A percentile compares a stretch with the other conserved stretches of the same genome.
These are phyloP conservation scores for Electrophaes corylata DNA, from an alignment of 2,888 invertebrate species.

Conservation along the genomic window DNA sequence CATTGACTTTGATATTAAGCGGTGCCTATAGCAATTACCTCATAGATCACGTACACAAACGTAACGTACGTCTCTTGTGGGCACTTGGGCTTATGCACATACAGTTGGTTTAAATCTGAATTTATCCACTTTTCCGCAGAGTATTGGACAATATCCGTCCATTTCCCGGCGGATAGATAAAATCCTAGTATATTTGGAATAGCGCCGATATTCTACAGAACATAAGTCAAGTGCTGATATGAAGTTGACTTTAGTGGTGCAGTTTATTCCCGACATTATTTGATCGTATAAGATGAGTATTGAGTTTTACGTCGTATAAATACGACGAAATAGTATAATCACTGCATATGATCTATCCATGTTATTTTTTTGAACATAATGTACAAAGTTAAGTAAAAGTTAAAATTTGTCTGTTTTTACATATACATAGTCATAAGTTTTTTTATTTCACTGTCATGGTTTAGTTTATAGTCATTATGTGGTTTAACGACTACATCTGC, in stretches of 20 bases:
- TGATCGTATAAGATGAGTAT: background rate
- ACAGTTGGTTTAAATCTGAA: conserved; percentile 22
- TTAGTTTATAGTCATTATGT: too few species aligned
- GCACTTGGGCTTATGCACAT: background rate
- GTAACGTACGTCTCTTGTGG: background rate
- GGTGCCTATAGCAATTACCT: background rate
- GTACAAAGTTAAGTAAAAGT: too few species aligned
- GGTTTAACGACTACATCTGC: too few species aligned
- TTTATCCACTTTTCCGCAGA: conserved; percentile 17
- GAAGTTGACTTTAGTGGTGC: conserved; percentile 10
- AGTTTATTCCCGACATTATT: conserved; percentile 8
- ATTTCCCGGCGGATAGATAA: conserved; percentile 26
- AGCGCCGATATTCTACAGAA: conserved; percentile 23
- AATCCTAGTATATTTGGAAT: conserved; percentile 28
- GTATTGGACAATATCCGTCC: conserved; percentile 30
- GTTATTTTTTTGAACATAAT: too few species aligned
- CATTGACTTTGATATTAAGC: too few species aligned
- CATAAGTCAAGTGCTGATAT: conserved; percentile 13
- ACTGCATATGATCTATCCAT: too few species aligned
- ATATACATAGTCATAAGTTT: too few species aligned
- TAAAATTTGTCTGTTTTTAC: too few species aligned
- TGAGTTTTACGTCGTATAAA: too few species aligned
- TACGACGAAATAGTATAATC: too few species aligned
- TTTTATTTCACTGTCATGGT: too few species aligned
- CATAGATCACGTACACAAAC: background rate